Percentiles rank a stretch among this genome's conserved stretches.
phyloP scores from a whole-genome alignment of 1,140 invertebrate species.

The Sarcophaga bullata region DNA sequence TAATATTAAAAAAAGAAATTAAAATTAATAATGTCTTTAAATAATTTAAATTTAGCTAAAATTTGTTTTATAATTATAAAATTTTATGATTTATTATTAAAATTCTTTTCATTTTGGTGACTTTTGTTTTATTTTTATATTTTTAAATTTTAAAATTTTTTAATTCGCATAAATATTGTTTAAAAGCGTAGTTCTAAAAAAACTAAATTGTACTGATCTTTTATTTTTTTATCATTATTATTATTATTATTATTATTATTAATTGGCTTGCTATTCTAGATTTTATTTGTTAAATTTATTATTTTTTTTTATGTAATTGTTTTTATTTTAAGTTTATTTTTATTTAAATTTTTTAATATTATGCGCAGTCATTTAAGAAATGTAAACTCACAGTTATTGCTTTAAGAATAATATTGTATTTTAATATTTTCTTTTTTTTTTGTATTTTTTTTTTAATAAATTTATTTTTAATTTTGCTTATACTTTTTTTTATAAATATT shows the following conservation, averaged over 20 bases:
- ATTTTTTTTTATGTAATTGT: constrained; percentile 32
- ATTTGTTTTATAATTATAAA: neutral
- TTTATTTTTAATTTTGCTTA: neutral
- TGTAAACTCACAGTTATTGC: neutral
- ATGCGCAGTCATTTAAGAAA: neutral
- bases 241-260: constrained; percentile 15
- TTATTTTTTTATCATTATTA: constrained; percentile 10
- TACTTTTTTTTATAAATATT: neutral
- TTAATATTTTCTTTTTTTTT: neutral
- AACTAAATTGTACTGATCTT: constrained; percentile 43
- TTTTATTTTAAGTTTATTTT: constrained; percentile 37
- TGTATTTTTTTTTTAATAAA: neutral
- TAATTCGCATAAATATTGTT: constrained; percentile 24
- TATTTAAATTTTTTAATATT: neutral
- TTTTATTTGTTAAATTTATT: constrained; percentile 42
- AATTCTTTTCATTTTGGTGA: constrained; percentile 3
- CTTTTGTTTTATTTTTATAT: constrained; percentile 1
- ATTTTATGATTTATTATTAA: neutral
- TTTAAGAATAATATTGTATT: neutral
- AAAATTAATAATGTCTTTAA: neutral
- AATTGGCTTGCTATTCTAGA: constrained; percentile 31
- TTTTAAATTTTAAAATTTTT: neutral
- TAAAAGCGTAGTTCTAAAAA: constrained; percentile 3
- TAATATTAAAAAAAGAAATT: too few species aligned
- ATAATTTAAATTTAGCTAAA: neutral